These are phyloP conservation scores for Steinernema carpocapsae DNA, from an alignment of 2,888 invertebrate species.

Conservation along the genomic window DNA sequence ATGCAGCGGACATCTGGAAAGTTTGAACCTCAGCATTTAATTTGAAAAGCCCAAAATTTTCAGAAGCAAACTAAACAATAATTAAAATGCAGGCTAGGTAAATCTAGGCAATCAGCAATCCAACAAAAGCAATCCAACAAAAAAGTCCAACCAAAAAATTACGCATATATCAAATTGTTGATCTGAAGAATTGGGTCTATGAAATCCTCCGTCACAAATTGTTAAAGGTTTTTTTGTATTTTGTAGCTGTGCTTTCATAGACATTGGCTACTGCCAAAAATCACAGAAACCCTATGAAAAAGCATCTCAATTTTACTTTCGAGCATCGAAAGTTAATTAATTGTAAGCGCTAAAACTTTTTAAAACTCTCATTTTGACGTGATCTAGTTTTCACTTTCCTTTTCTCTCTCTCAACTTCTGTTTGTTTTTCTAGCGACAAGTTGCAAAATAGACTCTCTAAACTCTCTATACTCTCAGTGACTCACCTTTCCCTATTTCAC, in stretches of 20 bases:
- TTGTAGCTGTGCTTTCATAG: no score
- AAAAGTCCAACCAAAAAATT: not conserved
- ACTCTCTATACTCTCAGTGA: no score
- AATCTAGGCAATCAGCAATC: no score
- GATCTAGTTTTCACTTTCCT: not conserved
- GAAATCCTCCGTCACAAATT: no score
- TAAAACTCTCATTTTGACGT: not conserved
- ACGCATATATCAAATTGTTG: not conserved
- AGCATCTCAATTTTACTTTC: not conserved
- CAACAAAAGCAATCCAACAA: not conserved
- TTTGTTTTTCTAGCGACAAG: not conserved
- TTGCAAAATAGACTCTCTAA: no score
- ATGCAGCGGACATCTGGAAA: conserved; percentile 62
- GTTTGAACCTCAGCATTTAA: not conserved
- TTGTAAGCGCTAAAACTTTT: no score
- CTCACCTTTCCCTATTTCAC: conserved; percentile 61
- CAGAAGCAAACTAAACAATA: no score
- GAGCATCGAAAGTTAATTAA: not conserved
- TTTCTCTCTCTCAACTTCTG: not conserved
- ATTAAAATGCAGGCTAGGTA: no score
- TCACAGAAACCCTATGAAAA: not conserved
- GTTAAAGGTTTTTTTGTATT: no score
- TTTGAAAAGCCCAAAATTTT: not conserved
- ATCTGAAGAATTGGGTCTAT: no score
- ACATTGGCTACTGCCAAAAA: not conserved